Conservation (phyloP, 1,140 invertebrate genomes). For the Platyura marginata region DNA sequence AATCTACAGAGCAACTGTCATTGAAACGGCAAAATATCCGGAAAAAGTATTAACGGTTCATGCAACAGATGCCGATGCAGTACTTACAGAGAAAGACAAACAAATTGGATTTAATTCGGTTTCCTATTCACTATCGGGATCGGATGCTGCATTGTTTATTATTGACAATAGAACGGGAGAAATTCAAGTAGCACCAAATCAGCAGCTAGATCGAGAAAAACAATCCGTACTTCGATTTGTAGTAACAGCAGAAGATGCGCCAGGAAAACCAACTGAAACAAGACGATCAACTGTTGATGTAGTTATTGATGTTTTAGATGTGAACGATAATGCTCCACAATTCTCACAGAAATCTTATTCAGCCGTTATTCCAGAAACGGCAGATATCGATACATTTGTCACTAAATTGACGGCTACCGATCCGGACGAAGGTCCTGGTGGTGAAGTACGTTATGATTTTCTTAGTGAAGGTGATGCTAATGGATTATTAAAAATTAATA, state of each 20-base stretch:
- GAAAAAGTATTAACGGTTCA: conserved; percentile 46
- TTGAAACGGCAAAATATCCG: conserved; percentile 47
- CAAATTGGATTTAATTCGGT: conserved; percentile 44
- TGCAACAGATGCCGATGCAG: conserved; percentile 50
- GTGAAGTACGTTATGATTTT: conserved; percentile 45
- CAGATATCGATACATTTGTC: conserved; percentile 38
- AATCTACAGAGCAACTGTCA: conserved; percentile 41
- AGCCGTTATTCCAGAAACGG: conserved; percentile 45
- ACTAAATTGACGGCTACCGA: conserved; percentile 64
- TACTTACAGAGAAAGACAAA: conserved; percentile 36
- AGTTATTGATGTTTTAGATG: conserved; percentile 53
- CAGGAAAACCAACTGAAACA: conserved; percentile 38
- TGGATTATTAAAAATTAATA: conserved; percentile 46
- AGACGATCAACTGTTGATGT: conserved; percentile 41
- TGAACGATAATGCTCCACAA: conserved; percentile 55
- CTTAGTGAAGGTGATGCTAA: conserved; percentile 50
- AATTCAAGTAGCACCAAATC: conserved; percentile 44
- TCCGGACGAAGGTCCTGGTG: conserved; percentile 48
- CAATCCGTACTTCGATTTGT: conserved; percentile 46
- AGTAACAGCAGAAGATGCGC: conserved; percentile 54
- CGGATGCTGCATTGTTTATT: conserved; percentile 48
- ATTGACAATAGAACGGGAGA: conserved; percentile 47
- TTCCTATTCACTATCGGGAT: conserved; percentile 45
- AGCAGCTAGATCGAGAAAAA: conserved; percentile 52
- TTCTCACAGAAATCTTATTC: conserved; percentile 30